Conservation (phyloP, 2,797 vertebrate genomes). For the Mormyrops boulengeri region DNA sequence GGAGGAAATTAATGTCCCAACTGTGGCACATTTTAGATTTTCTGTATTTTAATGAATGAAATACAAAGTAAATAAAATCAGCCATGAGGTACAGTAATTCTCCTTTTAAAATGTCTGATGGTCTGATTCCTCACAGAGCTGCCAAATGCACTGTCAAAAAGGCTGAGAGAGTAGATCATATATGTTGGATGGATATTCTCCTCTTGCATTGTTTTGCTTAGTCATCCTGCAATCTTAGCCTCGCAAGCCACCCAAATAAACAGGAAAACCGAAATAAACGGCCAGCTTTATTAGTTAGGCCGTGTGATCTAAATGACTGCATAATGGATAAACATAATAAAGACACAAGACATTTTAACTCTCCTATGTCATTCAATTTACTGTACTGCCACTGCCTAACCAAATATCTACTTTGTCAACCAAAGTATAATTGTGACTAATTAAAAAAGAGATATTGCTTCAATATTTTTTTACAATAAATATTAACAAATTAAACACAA, state of each 20-base stretch:
- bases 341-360: neutral
- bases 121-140: neutral
- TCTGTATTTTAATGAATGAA: neutral
- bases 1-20: neutral
- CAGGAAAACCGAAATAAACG: neutral
- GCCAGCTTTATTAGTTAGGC: neutral
- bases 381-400: neutral
- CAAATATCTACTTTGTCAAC: neutral
- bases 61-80: neutral
- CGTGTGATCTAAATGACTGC: neutral
- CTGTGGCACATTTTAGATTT: neutral
- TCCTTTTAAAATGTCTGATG: neutral
- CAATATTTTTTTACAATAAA: neutral
- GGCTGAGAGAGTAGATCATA: neutral
- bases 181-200: neutral
- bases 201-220: neutral
- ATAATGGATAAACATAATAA: neutral
- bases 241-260: neutral
- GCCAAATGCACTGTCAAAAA: neutral
- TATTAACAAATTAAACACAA: neutral
- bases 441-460: neutral
- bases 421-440: neutral
- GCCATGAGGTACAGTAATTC: neutral
- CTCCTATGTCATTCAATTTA: neutral
- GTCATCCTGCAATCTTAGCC: neutral